phyloP scores from a whole-genome alignment of 2,113 vertebrate genomes.

The Triplophysa tibetana region DNA sequence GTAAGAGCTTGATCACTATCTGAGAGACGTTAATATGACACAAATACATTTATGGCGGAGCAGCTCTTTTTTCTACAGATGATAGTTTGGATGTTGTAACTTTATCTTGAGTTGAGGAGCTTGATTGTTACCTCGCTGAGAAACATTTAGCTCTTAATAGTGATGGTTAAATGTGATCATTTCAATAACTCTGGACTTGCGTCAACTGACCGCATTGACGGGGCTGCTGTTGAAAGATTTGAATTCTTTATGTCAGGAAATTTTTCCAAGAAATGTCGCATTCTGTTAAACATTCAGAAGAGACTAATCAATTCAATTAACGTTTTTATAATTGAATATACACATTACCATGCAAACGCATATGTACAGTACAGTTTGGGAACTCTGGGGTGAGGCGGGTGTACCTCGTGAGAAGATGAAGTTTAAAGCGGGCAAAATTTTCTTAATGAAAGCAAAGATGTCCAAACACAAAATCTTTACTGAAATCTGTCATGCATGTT shows the following conservation, averaged over 20 bases:
- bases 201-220: neutral
- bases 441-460: no score
- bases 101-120: neutral
- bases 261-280: neutral
- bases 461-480: no score
- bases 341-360: neutral
- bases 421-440: neutral
- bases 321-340: neutral
- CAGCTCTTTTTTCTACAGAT: neutral
- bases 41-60: neutral
- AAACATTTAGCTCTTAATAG: neutral
- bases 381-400: neutral
- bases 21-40: neutral
- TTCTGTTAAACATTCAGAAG: no score
- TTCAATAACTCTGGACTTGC: neutral
- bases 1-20: neutral
- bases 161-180: neutral
- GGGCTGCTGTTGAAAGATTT: neutral
- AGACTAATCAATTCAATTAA: no score
- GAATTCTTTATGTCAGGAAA: neutral
- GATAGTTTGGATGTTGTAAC: neutral
- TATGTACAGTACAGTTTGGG: neutral
- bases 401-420: neutral
- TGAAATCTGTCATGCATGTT: no score
- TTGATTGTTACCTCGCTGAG: no score